phyloP scores from a whole-genome alignment of 2,113 vertebrate species.

The Odocoileus virginianus region DNA sequence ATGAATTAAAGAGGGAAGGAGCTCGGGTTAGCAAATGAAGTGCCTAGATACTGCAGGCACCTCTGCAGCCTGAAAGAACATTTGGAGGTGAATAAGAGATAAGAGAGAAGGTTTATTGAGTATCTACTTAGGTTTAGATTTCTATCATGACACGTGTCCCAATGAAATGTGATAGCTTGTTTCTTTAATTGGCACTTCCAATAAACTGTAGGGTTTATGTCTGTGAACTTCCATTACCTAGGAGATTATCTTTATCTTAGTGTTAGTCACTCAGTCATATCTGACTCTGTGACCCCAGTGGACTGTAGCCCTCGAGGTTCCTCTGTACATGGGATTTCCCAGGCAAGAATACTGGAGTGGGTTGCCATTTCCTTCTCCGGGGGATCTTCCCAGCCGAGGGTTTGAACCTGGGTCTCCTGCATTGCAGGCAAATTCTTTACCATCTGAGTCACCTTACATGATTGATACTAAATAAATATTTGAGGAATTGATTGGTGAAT shows the following conservation, averaged over 20 bases:
- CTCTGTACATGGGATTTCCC: neutral
- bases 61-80: neutral
- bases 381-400: neutral
- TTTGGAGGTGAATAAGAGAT: neutral
- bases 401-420: neutral
- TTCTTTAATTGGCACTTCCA: neutral
- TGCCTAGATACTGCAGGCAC: neutral
- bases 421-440: neutral
- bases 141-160: neutral
- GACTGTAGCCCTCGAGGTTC: neutral
- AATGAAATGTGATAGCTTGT: neutral
- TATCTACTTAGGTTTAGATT: neutral
- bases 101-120: neutral
- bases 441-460: neutral
- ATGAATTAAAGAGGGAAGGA: neutral
- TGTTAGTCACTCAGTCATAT: neutral
- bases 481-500: neutral
- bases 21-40: neutral
- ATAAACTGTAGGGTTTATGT: neutral
- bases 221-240: neutral
- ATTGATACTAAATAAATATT: constrained; percentile 6
- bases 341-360: neutral
- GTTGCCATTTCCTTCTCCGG: neutral
- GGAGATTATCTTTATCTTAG: neutral
- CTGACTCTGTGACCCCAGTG: neutral